Evolutionary conservation across 2,797 vertebrate species (phyloP), one percentile per base, ranked within the genome.

Genomic region (Saxicola maurus): DNA sequence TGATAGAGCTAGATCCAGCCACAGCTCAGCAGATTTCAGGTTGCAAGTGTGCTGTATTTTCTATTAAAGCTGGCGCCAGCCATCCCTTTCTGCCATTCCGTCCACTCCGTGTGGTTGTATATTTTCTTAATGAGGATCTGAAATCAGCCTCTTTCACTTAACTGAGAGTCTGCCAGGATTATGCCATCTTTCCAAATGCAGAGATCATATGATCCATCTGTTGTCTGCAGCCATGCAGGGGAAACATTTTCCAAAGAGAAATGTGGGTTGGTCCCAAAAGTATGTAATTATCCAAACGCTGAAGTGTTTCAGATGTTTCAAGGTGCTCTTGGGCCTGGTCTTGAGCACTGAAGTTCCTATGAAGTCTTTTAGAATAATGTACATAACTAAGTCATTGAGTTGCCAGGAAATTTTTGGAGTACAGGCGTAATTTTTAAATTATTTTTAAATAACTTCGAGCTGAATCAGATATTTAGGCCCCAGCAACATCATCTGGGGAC

Each of bases 241-340:
- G 87, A 93, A 93, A 92, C 0, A 40, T 74, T 94, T 89, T 93
- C 89, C 93, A 79, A 91, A 86, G 91, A 91, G 84, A 95, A 94
- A 90, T 89, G 94, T 83, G 90, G 85, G 69, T 91, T 95, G 85
- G 90, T 93, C 92, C 37, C 80, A 45, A 43, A 94, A 59, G 69
- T 75, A 89, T 60, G 82, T 46, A 87, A 93, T 95, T 94, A 95
- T 89, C 87, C 82, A 94, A 91, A 93, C 48, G 74, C 31, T 95
- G 93, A 96, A 94, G 73, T 89, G 80, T 93, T 96, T 95, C 92
- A 95, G 89, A 95, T 92, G 91, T 96, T 96, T 94, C 87, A 89
- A 95, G 95, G 95, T 91, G 90, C 85, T 86, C 82, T 84, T 94
- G 71, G 87, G 93, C 92, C 80, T 86, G 74, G 68, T 67, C 49